phyloP scores from a whole-genome alignment of 2,888 invertebrate species.

The Pegoplata infirma region DNA sequence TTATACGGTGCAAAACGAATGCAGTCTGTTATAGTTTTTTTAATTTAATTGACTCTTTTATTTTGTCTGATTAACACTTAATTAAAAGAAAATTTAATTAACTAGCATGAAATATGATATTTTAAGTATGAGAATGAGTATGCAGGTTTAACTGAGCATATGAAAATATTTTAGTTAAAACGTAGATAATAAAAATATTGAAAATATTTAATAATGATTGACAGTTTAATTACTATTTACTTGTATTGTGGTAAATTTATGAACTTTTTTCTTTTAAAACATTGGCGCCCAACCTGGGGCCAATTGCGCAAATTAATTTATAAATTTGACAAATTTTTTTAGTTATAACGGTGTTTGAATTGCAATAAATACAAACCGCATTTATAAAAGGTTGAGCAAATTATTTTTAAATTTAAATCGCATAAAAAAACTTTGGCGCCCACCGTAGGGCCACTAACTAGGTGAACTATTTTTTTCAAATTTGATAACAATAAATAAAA shows the following conservation, averaged over 20 bases:
- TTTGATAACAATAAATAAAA: too few relatives aligned
- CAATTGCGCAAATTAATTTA: too few relatives aligned
- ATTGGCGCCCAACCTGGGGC: too few relatives aligned
- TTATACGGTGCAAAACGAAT: background rate
- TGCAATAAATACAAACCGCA: too few relatives aligned
- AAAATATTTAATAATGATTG: conserved; percentile 51
- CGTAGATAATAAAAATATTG: conserved; percentile 9
- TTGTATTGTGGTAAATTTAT: conserved; percentile 24
- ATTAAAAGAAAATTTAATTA: conserved; percentile 55
- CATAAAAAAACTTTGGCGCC: too few relatives aligned
- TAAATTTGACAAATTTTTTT: too few relatives aligned
- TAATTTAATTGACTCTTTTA: conserved; percentile 14
- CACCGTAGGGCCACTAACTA: too few relatives aligned
- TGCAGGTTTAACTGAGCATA: too few relatives aligned
- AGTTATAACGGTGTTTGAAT: too few relatives aligned
- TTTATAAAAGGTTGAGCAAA: too few relatives aligned
- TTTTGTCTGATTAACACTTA: conserved; percentile 46
- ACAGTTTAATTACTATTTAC: conserved; percentile 43
- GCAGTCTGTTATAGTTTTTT: background rate
- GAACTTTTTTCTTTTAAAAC: conserved; percentile 17
- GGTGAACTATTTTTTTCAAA: too few relatives aligned
- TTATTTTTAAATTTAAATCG: too few relatives aligned
- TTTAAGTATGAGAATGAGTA: background rate
- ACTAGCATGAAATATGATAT: conserved; percentile 35
- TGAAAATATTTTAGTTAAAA: background rate